These are phyloP conservation scores for Sarcophilus harrisii DNA, from an alignment of 2,797 vertebrate species.

Conservation along the genomic window DNA sequence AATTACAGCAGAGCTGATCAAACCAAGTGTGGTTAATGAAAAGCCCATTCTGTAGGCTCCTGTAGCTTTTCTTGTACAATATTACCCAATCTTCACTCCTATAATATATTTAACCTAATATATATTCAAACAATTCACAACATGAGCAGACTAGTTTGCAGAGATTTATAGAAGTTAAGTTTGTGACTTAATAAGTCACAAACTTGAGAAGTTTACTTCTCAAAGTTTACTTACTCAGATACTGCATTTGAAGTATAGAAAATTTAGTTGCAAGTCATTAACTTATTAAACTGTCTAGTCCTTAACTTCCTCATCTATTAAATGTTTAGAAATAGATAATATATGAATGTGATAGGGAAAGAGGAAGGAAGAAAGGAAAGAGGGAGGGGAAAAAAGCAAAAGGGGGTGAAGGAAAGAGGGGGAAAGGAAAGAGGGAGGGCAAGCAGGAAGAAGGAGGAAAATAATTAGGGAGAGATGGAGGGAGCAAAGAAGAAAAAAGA, in stretches of 20 bases:
- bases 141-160: background rate
- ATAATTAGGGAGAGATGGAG: background rate
- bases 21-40: slow-evolving; percentile 9
- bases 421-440: background rate
- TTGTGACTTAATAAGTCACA: background rate
- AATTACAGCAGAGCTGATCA: slow-evolving; percentile 10
- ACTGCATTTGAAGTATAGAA: background rate
- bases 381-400: background rate
- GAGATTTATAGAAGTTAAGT: background rate
- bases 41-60: background rate
- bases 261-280: background rate
- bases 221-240: background rate
- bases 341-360: background rate
- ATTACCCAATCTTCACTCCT: background rate
- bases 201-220: too few relatives aligned
- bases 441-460: background rate
- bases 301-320: background rate
- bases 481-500: background rate
- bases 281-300: background rate
- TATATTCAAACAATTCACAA: background rate
- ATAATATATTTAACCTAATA: background rate
- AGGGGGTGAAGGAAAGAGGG: too few relatives aligned
- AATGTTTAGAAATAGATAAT: background rate
- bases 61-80: background rate
- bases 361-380: background rate